phyloP scores from a whole-genome alignment of 2,113 vertebrate species.

The Leucoraja erinaceus region DNA sequence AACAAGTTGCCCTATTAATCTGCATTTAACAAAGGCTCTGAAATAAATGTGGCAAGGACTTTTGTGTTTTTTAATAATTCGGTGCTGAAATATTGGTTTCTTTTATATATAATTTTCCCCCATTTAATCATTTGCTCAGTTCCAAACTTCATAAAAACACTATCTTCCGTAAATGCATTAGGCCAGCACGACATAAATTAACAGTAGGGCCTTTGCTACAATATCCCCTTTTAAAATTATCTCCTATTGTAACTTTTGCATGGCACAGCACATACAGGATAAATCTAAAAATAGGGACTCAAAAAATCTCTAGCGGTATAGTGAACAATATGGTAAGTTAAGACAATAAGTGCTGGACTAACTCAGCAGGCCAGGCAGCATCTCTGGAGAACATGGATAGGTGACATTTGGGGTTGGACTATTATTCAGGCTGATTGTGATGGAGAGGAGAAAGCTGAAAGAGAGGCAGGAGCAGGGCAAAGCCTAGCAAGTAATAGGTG shows the following conservation, averaged over 20 bases:
- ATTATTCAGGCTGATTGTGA: too few relatives aligned
- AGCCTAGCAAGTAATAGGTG: too few relatives aligned
- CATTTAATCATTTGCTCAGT: not conserved
- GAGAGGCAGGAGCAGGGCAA: too few relatives aligned
- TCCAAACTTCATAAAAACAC: not conserved
- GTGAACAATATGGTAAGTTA: too few relatives aligned
- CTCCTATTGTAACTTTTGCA: not conserved
- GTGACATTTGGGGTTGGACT: too few relatives aligned
- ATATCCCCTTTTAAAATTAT: not conserved
- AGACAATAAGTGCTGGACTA: too few relatives aligned
- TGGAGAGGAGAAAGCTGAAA: too few relatives aligned
- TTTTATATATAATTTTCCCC: not conserved
- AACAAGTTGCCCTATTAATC: slow-evolving; percentile 26
- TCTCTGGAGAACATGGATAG: too few relatives aligned
- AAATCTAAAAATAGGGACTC: too few relatives aligned
- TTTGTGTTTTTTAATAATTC: not conserved
- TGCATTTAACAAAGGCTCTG: slow-evolving; percentile 17
- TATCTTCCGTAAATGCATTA: not conserved
- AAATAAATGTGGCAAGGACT: not conserved
- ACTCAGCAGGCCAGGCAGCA: too few relatives aligned
- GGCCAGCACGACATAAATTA: not conserved
- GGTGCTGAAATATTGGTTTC: not conserved
- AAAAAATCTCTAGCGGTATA: too few relatives aligned
- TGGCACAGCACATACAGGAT: too few relatives aligned
- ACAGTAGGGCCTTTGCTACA: not conserved